Conservation (phyloP, 1,140 invertebrate species). For the Leguminivora glycinivorella region DNA sequence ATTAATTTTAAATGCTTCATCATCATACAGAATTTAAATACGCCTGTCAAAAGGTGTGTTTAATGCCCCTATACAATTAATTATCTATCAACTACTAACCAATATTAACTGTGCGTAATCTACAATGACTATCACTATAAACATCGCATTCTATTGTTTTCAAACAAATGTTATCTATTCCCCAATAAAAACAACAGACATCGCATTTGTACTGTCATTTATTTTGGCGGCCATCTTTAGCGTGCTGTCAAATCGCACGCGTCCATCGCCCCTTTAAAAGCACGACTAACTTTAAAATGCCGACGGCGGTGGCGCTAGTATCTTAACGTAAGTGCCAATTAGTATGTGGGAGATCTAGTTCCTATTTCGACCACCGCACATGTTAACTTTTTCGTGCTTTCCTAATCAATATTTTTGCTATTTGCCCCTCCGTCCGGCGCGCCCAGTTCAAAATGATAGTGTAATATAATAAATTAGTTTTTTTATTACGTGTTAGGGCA, state of each 20-base stretch:
- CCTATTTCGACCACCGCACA: conserved; percentile 1
- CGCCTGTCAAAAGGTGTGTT: too few species aligned
- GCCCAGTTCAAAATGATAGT: conserved; percentile 19
- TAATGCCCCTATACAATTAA: neutral
- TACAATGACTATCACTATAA: neutral
- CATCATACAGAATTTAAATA: too few species aligned
- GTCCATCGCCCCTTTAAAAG: conserved; percentile 13
- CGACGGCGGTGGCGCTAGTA: neutral
- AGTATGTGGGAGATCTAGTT: conserved; percentile 2
- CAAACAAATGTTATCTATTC: neutral
- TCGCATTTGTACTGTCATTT: conserved; percentile 18
- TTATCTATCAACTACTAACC: neutral
- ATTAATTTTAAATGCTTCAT: too few species aligned
- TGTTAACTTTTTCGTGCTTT: neutral
- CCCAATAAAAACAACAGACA: conserved; percentile 13
- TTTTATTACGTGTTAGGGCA: conserved; percentile 25
- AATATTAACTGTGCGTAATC: neutral
- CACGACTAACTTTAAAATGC: neutral
- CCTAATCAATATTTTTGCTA: conserved; percentile 21
- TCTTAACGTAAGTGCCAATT: neutral
- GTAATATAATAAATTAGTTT: conserved; percentile 18
- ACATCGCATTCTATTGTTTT: neutral
- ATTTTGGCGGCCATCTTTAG: conserved; percentile 14
- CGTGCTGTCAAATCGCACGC: conserved; percentile 23
- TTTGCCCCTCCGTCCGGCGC: conserved; percentile 7